phyloP scores from a whole-genome alignment of 2,888 invertebrate species.

The Trachelus iudaicus region DNA sequence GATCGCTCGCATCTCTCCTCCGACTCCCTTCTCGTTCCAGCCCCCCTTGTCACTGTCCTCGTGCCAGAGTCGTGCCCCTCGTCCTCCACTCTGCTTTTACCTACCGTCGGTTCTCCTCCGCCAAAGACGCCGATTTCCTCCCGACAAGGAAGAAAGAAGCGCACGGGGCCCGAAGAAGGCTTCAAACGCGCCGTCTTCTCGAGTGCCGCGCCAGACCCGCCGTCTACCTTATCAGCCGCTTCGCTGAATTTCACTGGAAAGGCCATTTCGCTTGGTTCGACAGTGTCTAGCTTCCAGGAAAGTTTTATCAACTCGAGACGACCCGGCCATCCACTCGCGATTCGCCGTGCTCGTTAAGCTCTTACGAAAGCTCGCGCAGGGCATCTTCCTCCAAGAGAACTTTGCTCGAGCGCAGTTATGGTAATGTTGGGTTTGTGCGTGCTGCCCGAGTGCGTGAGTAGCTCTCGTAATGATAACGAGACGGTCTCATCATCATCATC shows the following conservation, averaged over 20 bases:
- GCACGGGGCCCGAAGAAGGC: conserved; percentile 36
- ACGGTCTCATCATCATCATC: conserved; percentile 49
- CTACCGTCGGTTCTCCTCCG: conserved; percentile 18
- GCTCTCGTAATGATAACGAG: conserved; percentile 51
- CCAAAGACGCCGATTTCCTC: conserved; percentile 41
- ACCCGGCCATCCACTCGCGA: background rate
- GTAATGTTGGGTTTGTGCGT: conserved; percentile 46
- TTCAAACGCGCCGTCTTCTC: conserved; percentile 47
- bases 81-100: background rate
- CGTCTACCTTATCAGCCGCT: background rate
- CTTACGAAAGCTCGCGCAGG: conserved; percentile 19
- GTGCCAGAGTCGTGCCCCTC: background rate
- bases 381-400: conserved; percentile 25
- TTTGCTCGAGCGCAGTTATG: conserved; percentile 39
- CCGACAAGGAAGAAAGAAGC: conserved; percentile 37
- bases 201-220: background rate
- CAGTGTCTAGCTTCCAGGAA: background rate
- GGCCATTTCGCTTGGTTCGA: background rate
- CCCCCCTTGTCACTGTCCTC: background rate
- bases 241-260: background rate
- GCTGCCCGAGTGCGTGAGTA: conserved; percentile 41
- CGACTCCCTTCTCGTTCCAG: background rate
- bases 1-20: background rate
- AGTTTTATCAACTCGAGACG: background rate
- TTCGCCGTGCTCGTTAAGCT: background rate